Evolutionary conservation across 2,888 invertebrate species (phyloP).

Genomic region (Stictocephala bisonia): DNA sequence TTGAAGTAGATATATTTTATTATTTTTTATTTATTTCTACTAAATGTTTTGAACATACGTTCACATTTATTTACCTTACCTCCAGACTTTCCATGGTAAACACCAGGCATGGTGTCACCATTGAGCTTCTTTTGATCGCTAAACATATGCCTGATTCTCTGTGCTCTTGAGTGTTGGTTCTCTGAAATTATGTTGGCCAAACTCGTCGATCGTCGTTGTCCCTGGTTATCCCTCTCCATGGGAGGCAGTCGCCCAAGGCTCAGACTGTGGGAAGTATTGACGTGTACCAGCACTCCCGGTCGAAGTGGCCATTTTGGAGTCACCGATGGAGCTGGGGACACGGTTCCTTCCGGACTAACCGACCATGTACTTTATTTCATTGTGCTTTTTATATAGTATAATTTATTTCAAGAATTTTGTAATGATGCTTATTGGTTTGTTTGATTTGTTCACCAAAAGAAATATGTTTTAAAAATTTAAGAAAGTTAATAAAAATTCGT

Average conservation of each 20-base stretch:
- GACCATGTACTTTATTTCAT: neutral
- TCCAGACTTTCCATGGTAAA: slow-evolving; percentile 66
- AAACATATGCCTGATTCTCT: slow-evolving; percentile 61
- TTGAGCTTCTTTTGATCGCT: slow-evolving; percentile 54
- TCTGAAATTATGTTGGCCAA: slow-evolving; percentile 56
- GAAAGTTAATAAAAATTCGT: no score
- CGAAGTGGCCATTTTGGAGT: slow-evolving; percentile 84
- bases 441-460: no score
- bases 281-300: slow-evolving; percentile 89
- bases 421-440: no score
- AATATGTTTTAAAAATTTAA: no score
- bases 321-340: slow-evolving; percentile 63
- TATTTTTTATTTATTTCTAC: neutral
- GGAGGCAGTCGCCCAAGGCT: slow-evolving; percentile 51
- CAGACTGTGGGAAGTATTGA: slow-evolving; percentile 72
- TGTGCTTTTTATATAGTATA: no score
- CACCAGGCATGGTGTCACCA: slow-evolving; percentile 65
- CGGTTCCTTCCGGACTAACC: slow-evolving; percentile 37
- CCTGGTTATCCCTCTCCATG: no score
- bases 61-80: slow-evolving; percentile 62
- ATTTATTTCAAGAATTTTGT: no score
- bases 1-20: no score
- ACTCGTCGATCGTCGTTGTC: slow-evolving; percentile 53
- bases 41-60: no score
- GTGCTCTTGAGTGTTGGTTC: slow-evolving; percentile 60